Evolutionary conservation across 2,113 vertebrate species (phyloP).

Genomic region (Origma solitaria): DNA sequence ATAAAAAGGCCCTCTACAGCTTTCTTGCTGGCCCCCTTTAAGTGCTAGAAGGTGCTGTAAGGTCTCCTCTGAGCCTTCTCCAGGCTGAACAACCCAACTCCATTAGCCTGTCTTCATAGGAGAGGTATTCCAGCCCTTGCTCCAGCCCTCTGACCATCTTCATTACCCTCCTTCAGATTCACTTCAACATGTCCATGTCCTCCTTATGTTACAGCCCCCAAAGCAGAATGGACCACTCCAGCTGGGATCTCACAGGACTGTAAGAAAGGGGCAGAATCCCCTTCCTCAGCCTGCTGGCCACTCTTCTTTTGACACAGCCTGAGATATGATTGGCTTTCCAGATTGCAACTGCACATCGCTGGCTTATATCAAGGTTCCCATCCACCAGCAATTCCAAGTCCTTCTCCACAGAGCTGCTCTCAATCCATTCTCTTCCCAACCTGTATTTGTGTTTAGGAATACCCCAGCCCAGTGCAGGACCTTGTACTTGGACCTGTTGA

Average conservation of each 20-base stretch:
- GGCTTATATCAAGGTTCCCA: neutral
- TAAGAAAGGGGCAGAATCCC: neutral
- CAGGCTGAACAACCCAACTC: neutral
- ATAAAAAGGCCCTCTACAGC: neutral
- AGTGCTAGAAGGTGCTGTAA: neutral
- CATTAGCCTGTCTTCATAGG: neutral
- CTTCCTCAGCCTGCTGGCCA: neutral
- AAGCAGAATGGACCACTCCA: neutral
- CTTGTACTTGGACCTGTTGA: neutral
- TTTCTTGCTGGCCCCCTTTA: neutral
- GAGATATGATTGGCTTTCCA: no score
- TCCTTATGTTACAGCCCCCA: fast-evolving
- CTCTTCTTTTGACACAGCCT: fast-evolving
- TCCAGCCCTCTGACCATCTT: neutral
- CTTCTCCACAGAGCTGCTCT: no score
- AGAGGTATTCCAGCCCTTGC: neutral
- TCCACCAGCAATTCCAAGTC: neutral
- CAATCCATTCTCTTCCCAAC: neutral
- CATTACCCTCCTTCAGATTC: fast-evolving
- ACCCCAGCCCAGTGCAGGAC: neutral
- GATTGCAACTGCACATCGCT: no score
- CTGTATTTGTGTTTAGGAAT: neutral
- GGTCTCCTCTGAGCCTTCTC: neutral
- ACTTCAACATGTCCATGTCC: neutral
- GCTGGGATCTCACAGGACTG: neutral